Percentiles rank a stretch among this genome's conserved stretches.
phyloP scores from a whole-genome alignment of 2,797 vertebrate species.

The Anomalospiza imberbis region DNA sequence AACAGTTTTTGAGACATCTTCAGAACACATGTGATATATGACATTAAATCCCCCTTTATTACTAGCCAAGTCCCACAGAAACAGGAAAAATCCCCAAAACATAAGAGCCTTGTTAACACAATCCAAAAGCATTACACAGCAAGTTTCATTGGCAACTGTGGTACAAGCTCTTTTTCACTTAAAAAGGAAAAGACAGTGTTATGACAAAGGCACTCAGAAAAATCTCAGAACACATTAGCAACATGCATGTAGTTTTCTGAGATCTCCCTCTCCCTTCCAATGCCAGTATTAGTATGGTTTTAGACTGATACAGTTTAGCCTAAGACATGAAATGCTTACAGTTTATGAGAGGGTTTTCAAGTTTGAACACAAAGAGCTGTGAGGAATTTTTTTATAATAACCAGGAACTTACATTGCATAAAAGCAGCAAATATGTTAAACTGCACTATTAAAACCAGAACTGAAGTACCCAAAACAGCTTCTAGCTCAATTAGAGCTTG shows the following conservation, averaged over 20 bases:
- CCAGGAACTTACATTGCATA: neutral
- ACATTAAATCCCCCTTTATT: neutral
- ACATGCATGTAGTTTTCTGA: fast-evolving
- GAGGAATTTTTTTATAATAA: neutral
- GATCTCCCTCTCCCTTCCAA: neutral
- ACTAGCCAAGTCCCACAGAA: neutral
- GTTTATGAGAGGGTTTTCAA: neutral
- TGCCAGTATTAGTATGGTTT: neutral
- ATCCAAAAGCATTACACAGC: neutral
- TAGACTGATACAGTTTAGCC: neutral
- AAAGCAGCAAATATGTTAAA: neutral
- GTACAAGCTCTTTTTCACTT: neutral
- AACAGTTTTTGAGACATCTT: neutral
- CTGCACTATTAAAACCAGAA: neutral
- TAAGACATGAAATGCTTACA: neutral
- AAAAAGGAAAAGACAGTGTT: neutral
- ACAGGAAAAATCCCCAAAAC: neutral
- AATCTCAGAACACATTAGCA: neutral
- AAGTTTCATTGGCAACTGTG: neutral
- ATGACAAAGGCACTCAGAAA: neutral
- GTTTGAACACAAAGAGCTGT: neutral
- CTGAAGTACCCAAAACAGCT: neutral
- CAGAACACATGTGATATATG: neutral
- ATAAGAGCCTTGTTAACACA: neutral
- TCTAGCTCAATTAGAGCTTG: neutral